Conservation (phyloP, 2,888 invertebrate genomes). For the Odontomyia ornata region DNA sequence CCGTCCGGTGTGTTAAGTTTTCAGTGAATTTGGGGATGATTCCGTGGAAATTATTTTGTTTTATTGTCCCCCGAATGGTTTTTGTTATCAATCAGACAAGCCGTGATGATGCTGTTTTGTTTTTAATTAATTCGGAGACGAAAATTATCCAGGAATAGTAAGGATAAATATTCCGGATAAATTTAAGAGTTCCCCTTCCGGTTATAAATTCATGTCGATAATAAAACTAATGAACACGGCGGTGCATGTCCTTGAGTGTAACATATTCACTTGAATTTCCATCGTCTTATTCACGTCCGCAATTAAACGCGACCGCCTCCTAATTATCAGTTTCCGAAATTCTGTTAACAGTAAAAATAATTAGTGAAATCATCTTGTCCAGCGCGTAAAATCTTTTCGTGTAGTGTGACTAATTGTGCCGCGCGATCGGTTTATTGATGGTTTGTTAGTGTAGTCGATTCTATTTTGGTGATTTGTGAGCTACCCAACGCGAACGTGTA, state of each 20-base stretch:
- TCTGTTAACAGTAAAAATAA: constrained; percentile 1
- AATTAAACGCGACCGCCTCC: neutral
- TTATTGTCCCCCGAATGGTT: neutral
- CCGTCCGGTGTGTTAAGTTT: no score
- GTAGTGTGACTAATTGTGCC: constrained; percentile 17
- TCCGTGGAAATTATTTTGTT: no score
- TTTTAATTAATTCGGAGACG: no score
- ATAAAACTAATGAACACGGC: no score
- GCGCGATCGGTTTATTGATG: neutral
- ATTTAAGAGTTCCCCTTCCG: no score
- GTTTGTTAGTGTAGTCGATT: constrained; percentile 29
- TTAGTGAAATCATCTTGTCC: constrained; percentile 11
- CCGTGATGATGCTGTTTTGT: no score
- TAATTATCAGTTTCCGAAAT: neutral
- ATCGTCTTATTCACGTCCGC: neutral
- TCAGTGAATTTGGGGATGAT: neutral
- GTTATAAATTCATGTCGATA: no score
- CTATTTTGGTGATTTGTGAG: constrained; percentile 22
- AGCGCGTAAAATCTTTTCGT: neutral
- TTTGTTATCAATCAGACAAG: no score
- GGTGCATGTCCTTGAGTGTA: no score
- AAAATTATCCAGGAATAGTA: no score
- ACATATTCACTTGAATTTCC: neutral
- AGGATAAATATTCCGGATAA: no score
- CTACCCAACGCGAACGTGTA: neutral